phyloP scores from a whole-genome alignment of 1,140 invertebrate genomes.

The Drosophila parabipectinata region DNA sequence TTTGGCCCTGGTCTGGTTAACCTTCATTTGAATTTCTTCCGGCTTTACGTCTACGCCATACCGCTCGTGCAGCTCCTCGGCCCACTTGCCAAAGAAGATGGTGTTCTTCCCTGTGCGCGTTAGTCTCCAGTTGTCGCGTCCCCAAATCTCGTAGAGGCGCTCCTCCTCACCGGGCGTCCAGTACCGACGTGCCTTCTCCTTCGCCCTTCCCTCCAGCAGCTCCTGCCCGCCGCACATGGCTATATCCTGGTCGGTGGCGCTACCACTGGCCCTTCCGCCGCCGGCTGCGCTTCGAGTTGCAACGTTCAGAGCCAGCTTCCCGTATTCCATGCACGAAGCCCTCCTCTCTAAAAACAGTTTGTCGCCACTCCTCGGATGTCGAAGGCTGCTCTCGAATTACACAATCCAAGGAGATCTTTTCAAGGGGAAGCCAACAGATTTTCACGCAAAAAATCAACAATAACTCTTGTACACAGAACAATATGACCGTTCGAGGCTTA shows the following conservation, averaged over 20 bases:
- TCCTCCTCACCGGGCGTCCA: conserved; percentile 79
- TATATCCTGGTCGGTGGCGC: conserved; percentile 42
- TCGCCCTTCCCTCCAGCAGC: conserved; percentile 56
- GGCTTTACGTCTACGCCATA: conserved; percentile 73
- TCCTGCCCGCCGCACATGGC: conserved; percentile 66
- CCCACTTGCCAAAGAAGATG: conserved; percentile 72
- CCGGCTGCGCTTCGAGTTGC: conserved; percentile 45
- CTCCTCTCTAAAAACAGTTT: background rate
- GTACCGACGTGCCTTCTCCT: conserved; percentile 74
- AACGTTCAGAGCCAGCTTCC: conserved; percentile 44
- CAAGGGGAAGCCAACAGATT: conserved; percentile 45
- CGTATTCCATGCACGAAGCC: conserved; percentile 58
- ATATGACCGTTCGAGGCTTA: conserved; percentile 1
- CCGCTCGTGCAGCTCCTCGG: conserved; percentile 69
- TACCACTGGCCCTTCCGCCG: conserved; percentile 22
- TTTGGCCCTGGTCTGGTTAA: conserved; percentile 78
- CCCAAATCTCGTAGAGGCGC: conserved; percentile 78
- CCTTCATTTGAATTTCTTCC: conserved; percentile 79
- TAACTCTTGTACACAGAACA: conserved; percentile 54
- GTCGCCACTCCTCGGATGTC: background rate
- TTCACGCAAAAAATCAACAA: conserved; percentile 74
- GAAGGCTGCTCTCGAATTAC: conserved; percentile 16
- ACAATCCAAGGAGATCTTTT: conserved; percentile 13
- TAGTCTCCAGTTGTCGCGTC: conserved; percentile 75
- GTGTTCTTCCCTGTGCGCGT: conserved; percentile 78